A percentile compares a stretch with the other conserved stretches of the same genome.
phyloP scores from a whole-genome alignment of 2,888 invertebrate species.

The Thysanoteuthis rhombus region DNA sequence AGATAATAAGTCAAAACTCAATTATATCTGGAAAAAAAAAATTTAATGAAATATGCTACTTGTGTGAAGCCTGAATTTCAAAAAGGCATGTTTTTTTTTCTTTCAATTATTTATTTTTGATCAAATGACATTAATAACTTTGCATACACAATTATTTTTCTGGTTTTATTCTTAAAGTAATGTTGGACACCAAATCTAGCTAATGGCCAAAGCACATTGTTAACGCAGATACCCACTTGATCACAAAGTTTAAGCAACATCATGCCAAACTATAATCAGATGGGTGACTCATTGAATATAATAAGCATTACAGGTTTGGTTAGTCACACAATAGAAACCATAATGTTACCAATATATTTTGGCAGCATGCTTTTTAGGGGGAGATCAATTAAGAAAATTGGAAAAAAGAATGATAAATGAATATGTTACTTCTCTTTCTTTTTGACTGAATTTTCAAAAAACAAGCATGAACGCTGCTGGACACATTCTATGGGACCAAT shows the following conservation, averaged over 20 bases:
- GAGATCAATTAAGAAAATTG: too few species aligned
- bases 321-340: too few species aligned
- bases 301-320: too few species aligned
- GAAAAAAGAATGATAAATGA: too few species aligned
- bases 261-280: too few species aligned
- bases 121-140: neutral
- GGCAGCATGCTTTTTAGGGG: too few species aligned
- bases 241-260: neutral
- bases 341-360: too few species aligned
- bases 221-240: neutral
- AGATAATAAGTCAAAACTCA: slow-evolving; percentile 12
- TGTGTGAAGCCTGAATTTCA: neutral
- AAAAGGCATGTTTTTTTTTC: neutral
- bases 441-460: too few species aligned
- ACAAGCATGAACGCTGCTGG: too few species aligned
- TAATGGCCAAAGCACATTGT: neutral
- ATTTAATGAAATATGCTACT: neutral
- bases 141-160: neutral
- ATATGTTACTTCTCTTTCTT: too few species aligned
- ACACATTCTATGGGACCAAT: too few species aligned
- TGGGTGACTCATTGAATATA: too few species aligned
- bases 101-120: neutral
- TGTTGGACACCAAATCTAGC: neutral
- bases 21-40: neutral
- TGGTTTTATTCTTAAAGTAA: neutral